phyloP scores from a whole-genome alignment of 2,888 invertebrate species.

The Acholoe squamosa region DNA sequence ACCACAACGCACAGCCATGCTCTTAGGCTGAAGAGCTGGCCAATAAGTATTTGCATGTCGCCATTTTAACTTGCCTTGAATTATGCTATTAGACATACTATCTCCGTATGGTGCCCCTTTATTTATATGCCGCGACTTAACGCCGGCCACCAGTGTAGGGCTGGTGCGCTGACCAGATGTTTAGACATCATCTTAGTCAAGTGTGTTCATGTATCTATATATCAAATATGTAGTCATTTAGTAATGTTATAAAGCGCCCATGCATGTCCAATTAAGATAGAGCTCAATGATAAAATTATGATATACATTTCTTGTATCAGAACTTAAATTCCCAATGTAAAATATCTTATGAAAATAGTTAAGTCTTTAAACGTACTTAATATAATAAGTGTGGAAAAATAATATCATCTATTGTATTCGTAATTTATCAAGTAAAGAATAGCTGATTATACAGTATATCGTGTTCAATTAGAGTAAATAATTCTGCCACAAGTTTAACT shows the following conservation, averaged over 20 bases:
- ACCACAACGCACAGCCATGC: slow-evolving; percentile 50
- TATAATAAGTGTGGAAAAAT: slow-evolving; percentile 36
- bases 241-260: slow-evolving; percentile 52
- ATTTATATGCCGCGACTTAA: slow-evolving; percentile 48
- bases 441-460: not conserved
- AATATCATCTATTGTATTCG: not conserved
- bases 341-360: slow-evolving; percentile 31
- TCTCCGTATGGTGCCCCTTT: slow-evolving; percentile 55
- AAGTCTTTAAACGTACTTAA: slow-evolving; percentile 14
- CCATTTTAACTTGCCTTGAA: slow-evolving; percentile 63
- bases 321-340: slow-evolving; percentile 39
- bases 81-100: slow-evolving; percentile 59
- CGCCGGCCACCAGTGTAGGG: not conserved
- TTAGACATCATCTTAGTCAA: slow-evolving; percentile 47
- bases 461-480: slow-evolving; percentile 21
- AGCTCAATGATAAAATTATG: slow-evolving; percentile 34
- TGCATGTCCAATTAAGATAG: slow-evolving; percentile 57
- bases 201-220: slow-evolving; percentile 57
- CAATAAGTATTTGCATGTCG: slow-evolving; percentile 51
- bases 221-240: slow-evolving; percentile 59
- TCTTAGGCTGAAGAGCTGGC: slow-evolving; percentile 61
- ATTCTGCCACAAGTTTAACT: slow-evolving; percentile 13
- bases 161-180: not conserved
- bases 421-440: slow-evolving; percentile 45
- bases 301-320: slow-evolving; percentile 29